Base-by-base conservation (phyloP, 2,113 vertebrate species). In the Nothobranchius kuhntae region DNA sequence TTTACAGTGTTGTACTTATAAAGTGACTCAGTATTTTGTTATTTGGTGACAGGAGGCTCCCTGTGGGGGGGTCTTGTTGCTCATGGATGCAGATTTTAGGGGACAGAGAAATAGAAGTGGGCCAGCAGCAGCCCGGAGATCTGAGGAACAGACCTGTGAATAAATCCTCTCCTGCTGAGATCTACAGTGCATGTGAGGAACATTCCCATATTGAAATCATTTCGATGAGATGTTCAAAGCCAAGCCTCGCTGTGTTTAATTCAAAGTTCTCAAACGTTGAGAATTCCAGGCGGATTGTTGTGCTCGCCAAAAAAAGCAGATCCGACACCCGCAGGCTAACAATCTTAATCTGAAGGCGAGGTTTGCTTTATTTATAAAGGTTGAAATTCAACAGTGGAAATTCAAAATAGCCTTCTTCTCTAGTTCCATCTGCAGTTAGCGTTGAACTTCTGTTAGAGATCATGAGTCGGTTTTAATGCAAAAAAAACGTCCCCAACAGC, bases 111-210 rank as follows among this genome's bases (percentile, higher is more conserved):
- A 53, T 10, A 30, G 53, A 84, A 83, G 63, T 75, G 59, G 75
- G 75, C 57, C 77, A 71, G 52, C 54, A 64, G 68, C 72, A 73
- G 71, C 77, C 61, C 38, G 55, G 11, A 73, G 77, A 81, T 81
- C 72, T 42, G 53, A 67, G 55, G 51, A 64, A 2, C 44, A 79
- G 58, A 71, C 40, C 17, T 62, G 65, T 52, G 61, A 71, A 68
- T 73, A 60, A 79, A 65, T 10, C 3, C 15, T 57, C 21, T 67
- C 13, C 13, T 7, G 60, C 44, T 17, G 48, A 64, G 63, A 55
- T 69, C 56, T 36, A 13, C 35, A 9, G 13, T 30, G 50, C n/a
- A 54, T 50, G 44, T 65, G 21, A 50, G 6, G 45, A 66, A n/a
- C 40, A 68, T 60, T 53, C 55, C 14, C 36, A 67, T 65, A 38